phyloP scores from a whole-genome alignment of 2,888 invertebrate genomes.

The Arenicola marina region DNA sequence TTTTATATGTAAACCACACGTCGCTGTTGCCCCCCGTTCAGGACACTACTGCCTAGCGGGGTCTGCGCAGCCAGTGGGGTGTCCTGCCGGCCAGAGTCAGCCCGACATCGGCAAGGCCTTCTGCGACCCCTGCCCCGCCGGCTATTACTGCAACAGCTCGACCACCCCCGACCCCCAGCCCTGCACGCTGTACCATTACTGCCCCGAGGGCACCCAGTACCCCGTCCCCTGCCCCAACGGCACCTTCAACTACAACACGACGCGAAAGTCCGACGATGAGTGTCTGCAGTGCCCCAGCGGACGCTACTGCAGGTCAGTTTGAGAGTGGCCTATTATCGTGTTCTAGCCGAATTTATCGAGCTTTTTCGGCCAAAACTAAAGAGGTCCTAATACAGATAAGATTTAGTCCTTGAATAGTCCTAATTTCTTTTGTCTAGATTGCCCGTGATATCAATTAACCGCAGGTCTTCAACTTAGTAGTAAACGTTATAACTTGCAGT shows the following conservation, averaged over 20 bases:
- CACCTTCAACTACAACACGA: constrained; percentile 46
- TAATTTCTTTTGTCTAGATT: too few species aligned
- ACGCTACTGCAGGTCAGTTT: constrained; percentile 47
- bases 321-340: too few species aligned
- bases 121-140: constrained; percentile 53
- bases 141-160: constrained; percentile 51
- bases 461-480: too few species aligned
- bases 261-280: constrained; percentile 40
- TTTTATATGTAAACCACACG: too few species aligned
- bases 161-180: constrained; percentile 39
- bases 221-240: constrained; percentile 51
- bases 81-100: constrained; percentile 49
- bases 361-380: too few species aligned
- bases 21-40: too few species aligned
- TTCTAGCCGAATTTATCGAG: too few species aligned
- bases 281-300: constrained; percentile 53
- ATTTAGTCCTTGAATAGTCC: too few species aligned
- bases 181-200: constrained; percentile 52
- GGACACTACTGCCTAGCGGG: constrained; percentile 49
- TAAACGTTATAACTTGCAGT: too few species aligned
- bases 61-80: constrained; percentile 45
- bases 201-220: constrained; percentile 49
- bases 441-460: too few species aligned
- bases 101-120: constrained; percentile 38
- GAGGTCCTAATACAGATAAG: too few species aligned